Conservation (phyloP, 2,797 vertebrate genomes). For the Antennarius maculatus region DNA sequence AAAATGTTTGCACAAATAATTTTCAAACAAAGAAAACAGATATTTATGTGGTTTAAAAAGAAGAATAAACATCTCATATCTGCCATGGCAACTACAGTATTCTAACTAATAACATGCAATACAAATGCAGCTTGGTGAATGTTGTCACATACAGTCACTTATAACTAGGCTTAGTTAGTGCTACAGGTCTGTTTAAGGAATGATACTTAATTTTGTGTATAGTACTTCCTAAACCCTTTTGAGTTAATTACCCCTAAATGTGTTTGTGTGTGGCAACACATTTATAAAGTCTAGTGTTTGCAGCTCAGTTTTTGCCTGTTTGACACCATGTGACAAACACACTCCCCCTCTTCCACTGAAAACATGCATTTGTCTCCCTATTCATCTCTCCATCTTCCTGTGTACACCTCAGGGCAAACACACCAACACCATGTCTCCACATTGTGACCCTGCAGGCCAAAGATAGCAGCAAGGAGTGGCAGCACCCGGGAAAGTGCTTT, state of each 20-base stretch:
- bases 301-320: slow-evolving; percentile 18
- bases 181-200: no score
- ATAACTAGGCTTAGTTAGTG: no score
- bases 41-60: no score
- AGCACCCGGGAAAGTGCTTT: slow-evolving; percentile 35
- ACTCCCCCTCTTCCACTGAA: no score
- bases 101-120: no score
- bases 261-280: not conserved
- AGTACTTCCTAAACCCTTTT: not conserved
- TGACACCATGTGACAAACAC: slow-evolving; percentile 9
- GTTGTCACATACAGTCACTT: no score
- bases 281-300: not conserved
- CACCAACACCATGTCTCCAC: slow-evolving; percentile 28
- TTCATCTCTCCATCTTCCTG: not conserved
- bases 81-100: no score
- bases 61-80: no score
- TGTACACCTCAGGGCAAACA: slow-evolving; percentile 25
- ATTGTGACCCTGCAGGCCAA: slow-evolving; percentile 44
- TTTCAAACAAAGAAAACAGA: no score
- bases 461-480: slow-evolving; percentile 55
- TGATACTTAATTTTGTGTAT: not conserved
- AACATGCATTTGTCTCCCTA: not conserved
- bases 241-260: not conserved
- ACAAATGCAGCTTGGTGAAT: no score
- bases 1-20: not conserved